Conservation (phyloP, 1,140 invertebrate genomes). For the Drosophila seguyi region DNA sequence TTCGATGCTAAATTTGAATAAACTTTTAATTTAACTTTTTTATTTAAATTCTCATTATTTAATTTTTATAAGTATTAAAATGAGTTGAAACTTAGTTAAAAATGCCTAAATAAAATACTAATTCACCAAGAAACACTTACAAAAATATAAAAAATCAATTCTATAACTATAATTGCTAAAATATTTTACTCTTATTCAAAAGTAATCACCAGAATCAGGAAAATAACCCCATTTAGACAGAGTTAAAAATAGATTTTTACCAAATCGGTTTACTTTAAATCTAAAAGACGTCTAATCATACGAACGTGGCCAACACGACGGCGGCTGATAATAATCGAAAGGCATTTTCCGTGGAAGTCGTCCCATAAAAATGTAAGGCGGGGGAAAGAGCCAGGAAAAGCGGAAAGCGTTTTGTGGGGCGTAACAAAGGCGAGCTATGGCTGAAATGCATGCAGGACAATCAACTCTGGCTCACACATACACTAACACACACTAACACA, state of each 20-base stretch:
- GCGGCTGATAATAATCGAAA: conserved; percentile 34
- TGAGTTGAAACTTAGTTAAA: too few relatives aligned
- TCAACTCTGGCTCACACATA: conserved; percentile 52
- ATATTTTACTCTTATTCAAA: not conserved
- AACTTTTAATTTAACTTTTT: too few relatives aligned
- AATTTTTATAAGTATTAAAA: too few relatives aligned
- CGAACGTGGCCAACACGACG: conserved; percentile 23
- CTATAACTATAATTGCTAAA: not conserved
- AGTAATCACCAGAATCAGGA: not conserved
- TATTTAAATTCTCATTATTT: too few relatives aligned
- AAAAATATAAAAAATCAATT: too few relatives aligned
- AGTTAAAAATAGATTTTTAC: not conserved
- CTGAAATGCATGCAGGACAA: conserved; percentile 65
- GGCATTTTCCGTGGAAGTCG: conserved; percentile 29
- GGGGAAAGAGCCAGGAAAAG: conserved; percentile 9
- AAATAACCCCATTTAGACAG: not conserved
- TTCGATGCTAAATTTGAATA: too few relatives aligned
- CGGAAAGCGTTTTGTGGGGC: conserved; percentile 49
- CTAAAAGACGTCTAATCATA: conserved; percentile 31
- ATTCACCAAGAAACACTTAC: not conserved
- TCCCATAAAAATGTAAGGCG: conserved; percentile 17
- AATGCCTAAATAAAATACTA: not conserved
- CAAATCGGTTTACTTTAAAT: conserved; percentile 20
- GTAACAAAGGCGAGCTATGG: conserved; percentile 42
- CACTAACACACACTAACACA: conserved; percentile 4